Conservation (phyloP, 2,113 vertebrate species). For the Phodopus roborovskii region DNA sequence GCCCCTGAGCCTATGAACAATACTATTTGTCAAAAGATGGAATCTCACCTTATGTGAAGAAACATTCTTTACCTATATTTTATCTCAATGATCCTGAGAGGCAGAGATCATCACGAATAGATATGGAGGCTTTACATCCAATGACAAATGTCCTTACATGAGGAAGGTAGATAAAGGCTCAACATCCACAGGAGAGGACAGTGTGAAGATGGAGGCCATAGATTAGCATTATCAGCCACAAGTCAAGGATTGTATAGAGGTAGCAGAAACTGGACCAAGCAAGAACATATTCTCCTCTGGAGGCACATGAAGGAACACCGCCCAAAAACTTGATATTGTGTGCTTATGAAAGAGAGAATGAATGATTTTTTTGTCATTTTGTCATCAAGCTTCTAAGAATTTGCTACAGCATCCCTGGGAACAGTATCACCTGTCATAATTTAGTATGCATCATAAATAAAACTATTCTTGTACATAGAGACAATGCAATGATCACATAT, state of each 20-base stretch:
- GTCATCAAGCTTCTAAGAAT: not conserved
- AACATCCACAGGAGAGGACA: not conserved
- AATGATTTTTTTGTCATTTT: conserved; percentile 5
- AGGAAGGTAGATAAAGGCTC: not conserved
- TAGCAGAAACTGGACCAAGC: not conserved
- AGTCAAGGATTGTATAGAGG: not conserved
- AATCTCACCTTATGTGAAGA: conserved; percentile 22
- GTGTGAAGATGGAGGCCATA: not conserved
- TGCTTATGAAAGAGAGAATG: not conserved
- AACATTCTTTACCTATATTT: not conserved
- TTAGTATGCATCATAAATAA: not conserved
- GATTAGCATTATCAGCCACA: not conserved
- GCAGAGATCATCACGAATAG: not conserved
- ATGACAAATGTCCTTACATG: not conserved
- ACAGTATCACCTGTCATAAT: not conserved
- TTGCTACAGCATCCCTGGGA: not conserved
- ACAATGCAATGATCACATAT: not conserved
- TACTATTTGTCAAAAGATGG: not conserved
- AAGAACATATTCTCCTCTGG: not conserved
- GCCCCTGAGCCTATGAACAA: not conserved
- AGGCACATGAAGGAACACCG: not conserved
- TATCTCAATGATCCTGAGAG: conserved; percentile 28
- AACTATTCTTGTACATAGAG: not conserved
- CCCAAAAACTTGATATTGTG: not conserved
- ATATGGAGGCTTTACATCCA: not conserved